Percentiles rank a stretch among this genome's conserved stretches.
These are phyloP conservation scores for Byasa hedistus DNA, from an alignment of 2,888 invertebrate species.

Conservation along the genomic window DNA sequence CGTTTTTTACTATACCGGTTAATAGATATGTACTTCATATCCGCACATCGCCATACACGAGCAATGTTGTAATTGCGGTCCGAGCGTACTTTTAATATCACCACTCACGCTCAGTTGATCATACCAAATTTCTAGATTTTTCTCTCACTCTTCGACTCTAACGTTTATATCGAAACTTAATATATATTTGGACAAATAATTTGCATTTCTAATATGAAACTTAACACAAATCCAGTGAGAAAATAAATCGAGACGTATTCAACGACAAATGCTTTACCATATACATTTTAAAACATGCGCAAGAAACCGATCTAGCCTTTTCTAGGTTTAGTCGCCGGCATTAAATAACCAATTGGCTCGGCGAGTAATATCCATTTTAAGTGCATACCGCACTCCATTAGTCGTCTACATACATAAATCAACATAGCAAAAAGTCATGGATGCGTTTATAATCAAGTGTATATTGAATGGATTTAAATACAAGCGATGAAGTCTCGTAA, in stretches of 20 bases:
- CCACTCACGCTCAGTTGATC: slow-evolving; percentile 56
- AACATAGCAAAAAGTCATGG: slow-evolving; percentile 2
- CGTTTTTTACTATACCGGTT: slow-evolving; percentile 32
- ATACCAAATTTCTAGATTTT: slow-evolving; percentile 31
- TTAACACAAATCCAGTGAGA: slow-evolving; percentile 12
- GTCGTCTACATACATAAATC: slow-evolving; percentile 18
- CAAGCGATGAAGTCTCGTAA: slow-evolving; percentile 32
- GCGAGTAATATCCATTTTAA: slow-evolving; percentile 24
- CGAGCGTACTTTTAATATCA: slow-evolving; percentile 46
- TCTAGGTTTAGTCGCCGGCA: slow-evolving; percentile 19
- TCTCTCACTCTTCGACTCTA: slow-evolving; percentile 6
- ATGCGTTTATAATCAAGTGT: slow-evolving; percentile 11
- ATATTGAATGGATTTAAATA: slow-evolving; percentile 26
- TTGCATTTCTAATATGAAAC: slow-evolving; percentile 27
- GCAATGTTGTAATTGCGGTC: slow-evolving; percentile 43
- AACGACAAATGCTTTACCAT: slow-evolving; percentile 29
- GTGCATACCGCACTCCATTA: slow-evolving; percentile 17
- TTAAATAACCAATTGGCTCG: slow-evolving; percentile 27
- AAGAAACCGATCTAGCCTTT: slow-evolving; percentile 23
- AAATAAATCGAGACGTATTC: slow-evolving; percentile 19
- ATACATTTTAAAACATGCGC: slow-evolving; percentile 17
- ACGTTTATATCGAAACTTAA: slow-evolving; percentile 1
- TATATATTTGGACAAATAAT: slow-evolving; percentile 19
- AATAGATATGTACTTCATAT: slow-evolving; percentile 46
- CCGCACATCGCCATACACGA: slow-evolving; percentile 36